Evolutionary conservation across 92 coral and sea anemone species (phyloP), one percentile per base, ranked within the genome.

Genomic region (Epizoanthus rinbou): DNA sequence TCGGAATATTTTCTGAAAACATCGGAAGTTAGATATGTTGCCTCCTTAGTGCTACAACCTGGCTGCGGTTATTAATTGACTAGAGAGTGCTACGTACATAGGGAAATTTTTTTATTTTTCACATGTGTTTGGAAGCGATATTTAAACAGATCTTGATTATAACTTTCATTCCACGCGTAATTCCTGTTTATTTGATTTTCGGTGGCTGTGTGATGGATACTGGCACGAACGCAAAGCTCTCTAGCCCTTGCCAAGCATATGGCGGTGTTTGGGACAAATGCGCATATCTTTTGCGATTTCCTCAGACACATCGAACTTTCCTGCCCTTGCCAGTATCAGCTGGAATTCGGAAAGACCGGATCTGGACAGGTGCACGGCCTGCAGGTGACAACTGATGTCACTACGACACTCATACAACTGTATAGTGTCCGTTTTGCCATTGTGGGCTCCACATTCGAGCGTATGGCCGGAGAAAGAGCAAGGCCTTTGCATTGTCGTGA

Each of bases 291-390:
- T 8, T 19, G 37, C 16, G 33, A 78, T 33, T 33, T 86, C 86
- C 19, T 56, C 33, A 1, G 85, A 64, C 52, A 73, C 5, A 7
- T 53, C 39, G 18, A 71, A 76, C 5, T 80, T 14, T 52, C 86
- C 90, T 70, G 76, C 90, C 74, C 86, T 72, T 73, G 85, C 82
- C 39, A 81, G 86, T n/a, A 80, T 88, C 3, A 88, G 84, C 83
- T 85, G 82, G 57, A 60, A 79, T 50, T 88, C 89, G 22, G 60
- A 74, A 21, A 88, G 57, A 60, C 57, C 58, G 3, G 84, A 28
- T 5, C 85, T 82, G 4, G 84, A 88, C 79, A 88, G 81, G 68
- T 28, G 80, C 47, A 68, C 73, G 58, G 66, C 80, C 64, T 80
- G 66, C 28, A 84, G 71, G 74, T 88, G 86, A 50, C 39, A 35